Evolutionary conservation across 2,888 invertebrate species (phyloP).

Genomic region (Drosophila mettleri): DNA sequence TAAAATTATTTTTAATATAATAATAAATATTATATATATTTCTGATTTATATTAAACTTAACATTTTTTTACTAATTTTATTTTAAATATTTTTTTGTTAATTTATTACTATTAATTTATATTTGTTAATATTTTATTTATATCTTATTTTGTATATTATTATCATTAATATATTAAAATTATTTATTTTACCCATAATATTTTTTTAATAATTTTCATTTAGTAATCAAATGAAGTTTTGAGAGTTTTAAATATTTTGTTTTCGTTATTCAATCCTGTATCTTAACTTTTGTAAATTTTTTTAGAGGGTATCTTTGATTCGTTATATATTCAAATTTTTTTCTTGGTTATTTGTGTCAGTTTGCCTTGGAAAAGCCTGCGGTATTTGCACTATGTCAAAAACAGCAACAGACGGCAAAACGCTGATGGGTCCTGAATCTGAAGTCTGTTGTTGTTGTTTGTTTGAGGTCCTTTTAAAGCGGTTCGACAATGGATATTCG

Average conservation of each 20-base stretch:
- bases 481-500: slow-evolving; percentile 34
- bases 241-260: neutral
- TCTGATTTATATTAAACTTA: too few species aligned
- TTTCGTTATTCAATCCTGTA: too few species aligned
- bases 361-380: slow-evolving; percentile 47
- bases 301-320: neutral
- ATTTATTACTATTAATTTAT: too few species aligned
- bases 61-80: too few species aligned
- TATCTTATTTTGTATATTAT: too few species aligned
- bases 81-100: too few species aligned
- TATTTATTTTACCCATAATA: neutral
- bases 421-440: slow-evolving; percentile 23
- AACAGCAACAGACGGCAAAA: slow-evolving; percentile 30
- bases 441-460: slow-evolving; percentile 23
- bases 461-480: slow-evolving; percentile 49
- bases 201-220: too few species aligned
- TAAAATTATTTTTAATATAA: too few species aligned
- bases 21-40: too few species aligned
- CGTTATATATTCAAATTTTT: too few species aligned
- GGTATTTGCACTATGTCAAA: slow-evolving; percentile 59
- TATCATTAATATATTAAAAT: neutral
- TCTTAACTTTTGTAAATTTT: neutral
- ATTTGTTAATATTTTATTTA: too few species aligned
- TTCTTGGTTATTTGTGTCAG: slow-evolving; percentile 21
- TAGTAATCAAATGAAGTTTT: too few species aligned